Conservation (phyloP, 2,113 vertebrate species). For the Rhagologus leucostigma region DNA sequence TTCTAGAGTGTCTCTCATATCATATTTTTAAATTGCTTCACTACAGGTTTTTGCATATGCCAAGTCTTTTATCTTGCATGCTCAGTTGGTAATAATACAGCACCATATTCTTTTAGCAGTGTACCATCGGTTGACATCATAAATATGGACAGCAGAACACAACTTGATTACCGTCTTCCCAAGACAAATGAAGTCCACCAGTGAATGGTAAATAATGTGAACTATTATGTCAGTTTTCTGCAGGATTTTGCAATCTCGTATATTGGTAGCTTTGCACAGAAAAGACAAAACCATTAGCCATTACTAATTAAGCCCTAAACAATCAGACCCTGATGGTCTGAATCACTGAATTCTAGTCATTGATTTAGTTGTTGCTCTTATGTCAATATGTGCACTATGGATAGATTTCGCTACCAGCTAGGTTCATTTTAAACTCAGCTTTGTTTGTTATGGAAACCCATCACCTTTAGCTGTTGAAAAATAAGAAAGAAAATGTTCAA, state of each 20-base stretch:
- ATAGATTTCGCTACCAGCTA: neutral
- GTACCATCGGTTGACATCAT: neutral
- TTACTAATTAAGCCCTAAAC: neutral
- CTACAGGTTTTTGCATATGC: neutral
- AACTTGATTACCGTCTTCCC: neutral
- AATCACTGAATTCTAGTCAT: neutral
- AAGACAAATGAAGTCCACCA: conserved; percentile 2
- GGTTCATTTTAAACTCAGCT: neutral
- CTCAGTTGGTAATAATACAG: neutral
- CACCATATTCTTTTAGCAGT: neutral
- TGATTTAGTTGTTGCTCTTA: neutral
- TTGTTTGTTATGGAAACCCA: neutral
- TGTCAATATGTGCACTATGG: neutral
- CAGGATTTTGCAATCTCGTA: neutral
- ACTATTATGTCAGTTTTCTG: neutral
- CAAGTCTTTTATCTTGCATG: neutral
- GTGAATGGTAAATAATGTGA: neutral
- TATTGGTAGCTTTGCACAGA: neutral
- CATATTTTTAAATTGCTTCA: neutral
- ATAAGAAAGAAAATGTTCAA: neutral
- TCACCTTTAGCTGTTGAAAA: neutral
- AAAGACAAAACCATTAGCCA: neutral
- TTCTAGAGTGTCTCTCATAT: neutral
- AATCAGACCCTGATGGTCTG: neutral
- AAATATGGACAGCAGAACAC: neutral